Evolutionary conservation across 2,797 vertebrate species (phyloP).

Genomic region (Malacoctenus gilli): DNA sequence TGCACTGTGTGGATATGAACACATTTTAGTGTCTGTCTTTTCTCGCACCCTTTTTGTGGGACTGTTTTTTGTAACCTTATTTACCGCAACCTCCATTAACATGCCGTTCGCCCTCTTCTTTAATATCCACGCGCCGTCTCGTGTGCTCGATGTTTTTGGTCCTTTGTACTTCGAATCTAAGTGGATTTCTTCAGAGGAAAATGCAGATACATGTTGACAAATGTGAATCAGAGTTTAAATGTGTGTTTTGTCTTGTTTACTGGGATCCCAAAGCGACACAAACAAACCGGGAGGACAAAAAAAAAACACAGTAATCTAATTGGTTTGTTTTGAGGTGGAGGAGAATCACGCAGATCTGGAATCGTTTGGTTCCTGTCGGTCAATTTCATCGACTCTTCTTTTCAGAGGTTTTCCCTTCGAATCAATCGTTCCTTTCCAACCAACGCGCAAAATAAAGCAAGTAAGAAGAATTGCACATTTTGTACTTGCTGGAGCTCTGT

Average conservation of each 20-base stretch:
- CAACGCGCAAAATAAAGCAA: constrained; percentile 25
- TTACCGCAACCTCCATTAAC: constrained; percentile 28
- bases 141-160: constrained; percentile 38
- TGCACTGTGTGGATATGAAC: constrained; percentile 46
- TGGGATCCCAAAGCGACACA: constrained; percentile 6
- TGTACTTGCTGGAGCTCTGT: not conserved
- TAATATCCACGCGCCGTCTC: constrained; percentile 29
- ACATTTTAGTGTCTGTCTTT: constrained; percentile 24
- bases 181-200: constrained; percentile 48
- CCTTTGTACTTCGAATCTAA: constrained; percentile 49
- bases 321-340: not conserved
- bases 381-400: constrained; percentile 31
- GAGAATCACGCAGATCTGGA: not conserved
- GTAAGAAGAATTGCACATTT: not conserved
- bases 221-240: constrained; percentile 18
- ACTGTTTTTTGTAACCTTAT: constrained; percentile 34
- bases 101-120: constrained; percentile 15
- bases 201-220: constrained; percentile 51
- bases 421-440: constrained; percentile 24
- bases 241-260: constrained; percentile 29
- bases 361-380: constrained; percentile 15
- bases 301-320: not conserved
- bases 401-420: constrained; percentile 18
- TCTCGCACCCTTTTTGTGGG: constrained; percentile 15
- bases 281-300: too few species aligned